A percentile compares a stretch with the other conserved stretches of the same genome.
Evolutionary conservation across 2,113 vertebrate genomes (phyloP).

Genomic region (Marmota monax): DNA sequence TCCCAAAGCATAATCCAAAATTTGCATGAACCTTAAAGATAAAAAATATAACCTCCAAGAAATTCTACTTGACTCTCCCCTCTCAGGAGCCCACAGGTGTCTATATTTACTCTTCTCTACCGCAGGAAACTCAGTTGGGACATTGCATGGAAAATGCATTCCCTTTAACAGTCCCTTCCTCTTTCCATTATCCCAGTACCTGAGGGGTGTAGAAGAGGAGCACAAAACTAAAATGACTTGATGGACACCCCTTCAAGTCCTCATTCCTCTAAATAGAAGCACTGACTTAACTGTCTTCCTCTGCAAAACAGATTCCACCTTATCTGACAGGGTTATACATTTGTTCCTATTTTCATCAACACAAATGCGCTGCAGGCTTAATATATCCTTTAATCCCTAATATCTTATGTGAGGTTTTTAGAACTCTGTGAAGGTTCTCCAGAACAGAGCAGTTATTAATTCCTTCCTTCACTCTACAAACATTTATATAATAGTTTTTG

Average conservation of each 20-base stretch:
- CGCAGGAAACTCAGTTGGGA: not conserved
- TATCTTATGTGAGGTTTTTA: not conserved
- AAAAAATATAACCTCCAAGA: slow-evolving; percentile 10
- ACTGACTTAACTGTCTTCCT: not conserved
- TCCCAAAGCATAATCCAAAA: not conserved
- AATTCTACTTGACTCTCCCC: not conserved
- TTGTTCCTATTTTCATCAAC: not conserved
- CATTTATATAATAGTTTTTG: not conserved
- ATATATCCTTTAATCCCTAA: not conserved
- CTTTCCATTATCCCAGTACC: not conserved
- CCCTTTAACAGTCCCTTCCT: not conserved
- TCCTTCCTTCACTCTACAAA: not conserved
- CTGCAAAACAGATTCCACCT: not conserved
- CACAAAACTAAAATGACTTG: not conserved
- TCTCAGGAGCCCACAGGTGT: not conserved
- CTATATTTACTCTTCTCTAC: not conserved
- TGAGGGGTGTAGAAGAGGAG: not conserved
- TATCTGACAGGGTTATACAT: not conserved
- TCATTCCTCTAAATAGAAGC: not conserved
- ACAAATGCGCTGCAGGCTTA: not conserved
- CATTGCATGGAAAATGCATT: not conserved
- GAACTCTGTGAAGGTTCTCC: not conserved
- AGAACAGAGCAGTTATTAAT: not conserved
- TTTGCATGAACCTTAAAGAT: slow-evolving; percentile 48
- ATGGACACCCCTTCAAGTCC: not conserved